These are phyloP conservation scores for Lepidocyrtinus sp. DNA, from an alignment of 2,888 invertebrate species.

Conservation along the genomic window DNA sequence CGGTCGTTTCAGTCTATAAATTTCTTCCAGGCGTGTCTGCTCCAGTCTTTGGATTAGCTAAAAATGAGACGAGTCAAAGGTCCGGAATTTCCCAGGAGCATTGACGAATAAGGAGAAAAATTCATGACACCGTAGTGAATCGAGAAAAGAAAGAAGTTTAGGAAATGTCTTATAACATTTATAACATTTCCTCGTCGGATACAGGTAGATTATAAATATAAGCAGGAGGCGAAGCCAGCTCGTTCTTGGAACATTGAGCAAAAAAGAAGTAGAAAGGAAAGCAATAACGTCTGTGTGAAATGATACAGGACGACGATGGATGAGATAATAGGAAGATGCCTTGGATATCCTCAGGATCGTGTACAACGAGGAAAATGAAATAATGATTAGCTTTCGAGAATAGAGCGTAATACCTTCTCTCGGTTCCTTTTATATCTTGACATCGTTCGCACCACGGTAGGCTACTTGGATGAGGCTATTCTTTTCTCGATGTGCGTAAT, in stretches of 20 bases:
- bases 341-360: too few species aligned
- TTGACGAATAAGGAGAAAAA: constrained; percentile 55
- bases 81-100: constrained; percentile 57
- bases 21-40: constrained; percentile 47
- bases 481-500: background rate
- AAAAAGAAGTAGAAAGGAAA: background rate
- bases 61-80: constrained; percentile 55
- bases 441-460: constrained; percentile 39
- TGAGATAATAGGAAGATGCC: constrained; percentile 32
- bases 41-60: constrained; percentile 36
- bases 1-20: constrained; percentile 41
- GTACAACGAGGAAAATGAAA: constrained; percentile 49
- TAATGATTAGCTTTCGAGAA: constrained; percentile 41
- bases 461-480: background rate
- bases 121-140: constrained; percentile 41
- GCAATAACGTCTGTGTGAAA: constrained; percentile 30
- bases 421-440: constrained; percentile 44
- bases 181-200: too few species aligned
- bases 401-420: constrained; percentile 40
- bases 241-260: too few species aligned
- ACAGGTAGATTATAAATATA: too few species aligned
- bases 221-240: too few species aligned
- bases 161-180: too few species aligned
- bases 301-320: constrained; percentile 28
- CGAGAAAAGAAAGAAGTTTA: constrained; percentile 8